Evolutionary conservation across 2,888 invertebrate genomes (phyloP), one percentile per base, ranked within the genome.

Genomic region (Saturnia pavonia): DNA sequence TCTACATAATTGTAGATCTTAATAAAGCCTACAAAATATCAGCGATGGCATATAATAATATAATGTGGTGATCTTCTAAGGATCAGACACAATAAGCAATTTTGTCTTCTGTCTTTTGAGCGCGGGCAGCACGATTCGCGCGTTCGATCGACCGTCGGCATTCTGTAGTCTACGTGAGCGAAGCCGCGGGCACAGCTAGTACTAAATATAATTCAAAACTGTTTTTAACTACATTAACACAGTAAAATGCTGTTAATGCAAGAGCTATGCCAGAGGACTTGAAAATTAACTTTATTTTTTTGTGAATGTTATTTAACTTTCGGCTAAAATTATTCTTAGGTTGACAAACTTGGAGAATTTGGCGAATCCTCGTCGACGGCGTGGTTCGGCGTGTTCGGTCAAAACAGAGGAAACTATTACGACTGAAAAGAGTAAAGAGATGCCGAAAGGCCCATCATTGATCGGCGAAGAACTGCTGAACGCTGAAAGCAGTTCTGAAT

Each of bases 401-500:
- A 73, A 75, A 22, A 54, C 75, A 43, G 77, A 79, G 45, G 73
- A 80, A 34, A 80, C 78, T 70, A 75, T 82, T 43, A 73, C 70
- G 8, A 77, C 73, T 65, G 81, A 73, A 25, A 76, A 73, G 60
- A 78, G 71, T 19, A 77, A 74, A 43, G 74, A 73, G 2, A 74
- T 68, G 54, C 63, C 76, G 42, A 76, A 79, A 40, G 69, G 71
- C 11, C 78, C 80, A 48, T 82, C 86, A 2, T 79, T 76, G 45
- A 83, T 91, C 67, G 84, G 84, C 27, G 87, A 87, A 40, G 89
- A 89, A 66, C 80, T 91, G 70, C 79, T 94, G 69, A 81, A 88
- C 70, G 85, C 88, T 7, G 88, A 88, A 57, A 87, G 82, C 72
- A 91, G 89, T 74, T 91, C 91, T 0, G 90, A 88, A 11, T 86